Base-by-base conservation (phyloP, 2,113 vertebrate genomes). In the Speoplatyrhinus poulsoni region DNA sequence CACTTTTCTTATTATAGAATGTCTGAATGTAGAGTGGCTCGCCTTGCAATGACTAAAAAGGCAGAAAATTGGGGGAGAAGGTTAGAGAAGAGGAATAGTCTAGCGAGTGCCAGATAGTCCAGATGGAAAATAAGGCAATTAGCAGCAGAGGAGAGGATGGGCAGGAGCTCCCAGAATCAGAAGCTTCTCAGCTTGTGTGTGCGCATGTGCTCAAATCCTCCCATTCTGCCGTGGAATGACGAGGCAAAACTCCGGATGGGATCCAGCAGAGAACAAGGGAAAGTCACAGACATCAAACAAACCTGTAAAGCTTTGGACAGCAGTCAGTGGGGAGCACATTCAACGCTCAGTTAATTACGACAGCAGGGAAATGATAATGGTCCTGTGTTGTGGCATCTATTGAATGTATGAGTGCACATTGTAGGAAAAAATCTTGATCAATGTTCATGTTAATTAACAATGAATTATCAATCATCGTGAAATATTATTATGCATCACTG, bases 241-340 rank as follows among this genome's bases (percentile, higher is more conserved):
- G 57, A 12, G 70, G 59, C 72, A 82, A n/a, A 50, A 69, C 53
- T 62, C 66, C 9, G 64, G 59, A 76, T 1, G 6, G 60, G 58
- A 75, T 85, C 80, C 80, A 86, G 62, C 72, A 55, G 63, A 89
- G 70, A 81, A 85, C 75, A 84, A 78, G 74, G 61, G 67, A 81
- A 84, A 82, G 81, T 83, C 83, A 80, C 50, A 77, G 53, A 80
- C 76, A 81, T 85, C 85, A 84, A 80, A 80, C 80, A 82, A 82
- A 80, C 36, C 73, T 84, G 77, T 82, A 71, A 80, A 60, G 66
- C 76, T 62, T 76, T 46, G 73, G 67, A 82, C 75, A 57, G 71
- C 76, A 69, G 59, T 73, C 55, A 46, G 62, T 67, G 58, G 65
- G 65, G 49, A 76, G 61, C 57, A 49, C 74, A 13, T 83, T 81